phyloP scores from a whole-genome alignment of 2,113 vertebrate genomes.

The Misgurnus anguillicaudatus region DNA sequence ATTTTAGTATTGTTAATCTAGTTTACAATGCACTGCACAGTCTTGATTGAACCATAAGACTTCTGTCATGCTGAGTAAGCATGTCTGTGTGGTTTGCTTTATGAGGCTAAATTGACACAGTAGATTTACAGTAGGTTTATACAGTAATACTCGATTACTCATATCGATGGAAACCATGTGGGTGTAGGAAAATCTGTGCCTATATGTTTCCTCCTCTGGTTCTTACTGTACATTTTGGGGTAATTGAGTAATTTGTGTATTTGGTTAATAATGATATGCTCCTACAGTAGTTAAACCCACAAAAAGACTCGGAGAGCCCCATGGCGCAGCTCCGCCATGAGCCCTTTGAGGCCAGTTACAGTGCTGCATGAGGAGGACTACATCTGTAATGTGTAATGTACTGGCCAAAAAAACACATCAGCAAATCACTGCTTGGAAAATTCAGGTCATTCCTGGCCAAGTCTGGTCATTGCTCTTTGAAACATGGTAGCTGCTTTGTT shows the following conservation, averaged over 20 bases:
- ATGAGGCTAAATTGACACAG: too few species aligned
- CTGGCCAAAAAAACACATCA: constrained; percentile 22
- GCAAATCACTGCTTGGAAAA: constrained; percentile 7
- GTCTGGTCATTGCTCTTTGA: neutral
- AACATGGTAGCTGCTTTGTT: neutral
- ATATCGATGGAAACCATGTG: neutral
- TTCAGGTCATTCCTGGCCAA: neutral
- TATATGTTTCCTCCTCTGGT: neutral
- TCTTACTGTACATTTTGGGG: neutral
- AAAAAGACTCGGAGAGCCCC: neutral
- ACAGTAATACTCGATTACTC: neutral
- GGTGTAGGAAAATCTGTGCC: neutral
- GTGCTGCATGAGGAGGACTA: constrained; percentile 15
- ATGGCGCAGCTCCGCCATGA: neutral
- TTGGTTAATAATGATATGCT: too few species aligned
- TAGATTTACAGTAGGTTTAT: too few species aligned
- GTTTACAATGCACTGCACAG: too few species aligned
- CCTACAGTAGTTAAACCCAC: neutral
- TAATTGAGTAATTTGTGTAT: neutral
- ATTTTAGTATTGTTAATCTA: too few species aligned
- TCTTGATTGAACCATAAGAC: too few species aligned
- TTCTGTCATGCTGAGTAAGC: too few species aligned
- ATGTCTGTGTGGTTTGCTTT: too few species aligned
- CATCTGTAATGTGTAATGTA: constrained; percentile 21
- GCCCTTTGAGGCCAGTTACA: constrained; percentile 8